These are phyloP conservation scores for Andrena minutula DNA, from an alignment of 2,888 invertebrate species.

Conservation along the genomic window DNA sequence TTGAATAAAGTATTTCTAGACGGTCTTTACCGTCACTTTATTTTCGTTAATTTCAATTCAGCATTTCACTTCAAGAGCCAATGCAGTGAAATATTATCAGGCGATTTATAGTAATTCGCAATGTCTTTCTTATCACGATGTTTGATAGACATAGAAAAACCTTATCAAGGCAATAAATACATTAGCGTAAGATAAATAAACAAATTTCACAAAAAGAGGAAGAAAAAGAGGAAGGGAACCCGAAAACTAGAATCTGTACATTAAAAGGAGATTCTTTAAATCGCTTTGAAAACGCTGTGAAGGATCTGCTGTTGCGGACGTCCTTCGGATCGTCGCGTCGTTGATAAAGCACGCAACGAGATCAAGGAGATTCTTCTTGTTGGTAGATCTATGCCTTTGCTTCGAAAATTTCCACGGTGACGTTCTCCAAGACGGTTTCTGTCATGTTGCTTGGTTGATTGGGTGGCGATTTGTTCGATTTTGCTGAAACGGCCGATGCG, in stretches of 20 bases:
- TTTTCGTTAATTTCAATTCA: neutral
- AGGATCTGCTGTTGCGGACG: neutral
- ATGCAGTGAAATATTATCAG: neutral
- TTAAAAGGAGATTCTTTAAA: slow-evolving; percentile 10
- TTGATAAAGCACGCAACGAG: slow-evolving; percentile 18
- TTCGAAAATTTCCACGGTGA: slow-evolving; percentile 92
- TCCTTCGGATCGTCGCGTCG: neutral
- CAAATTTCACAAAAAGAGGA: neutral
- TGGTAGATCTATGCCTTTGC: slow-evolving; percentile 86
- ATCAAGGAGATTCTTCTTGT: neutral
- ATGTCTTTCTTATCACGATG: neutral
- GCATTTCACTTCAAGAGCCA: neutral
- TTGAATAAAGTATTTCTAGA: neutral
- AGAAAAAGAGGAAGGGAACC: neutral
- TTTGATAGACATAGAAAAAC: neutral
- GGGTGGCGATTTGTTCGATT: slow-evolving; percentile 87
- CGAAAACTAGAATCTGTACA: slow-evolving; percentile 3
- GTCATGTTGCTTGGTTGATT: slow-evolving; percentile 75
- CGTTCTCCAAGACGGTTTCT: slow-evolving; percentile 86
- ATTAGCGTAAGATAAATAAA: neutral
- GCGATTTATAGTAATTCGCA: neutral
- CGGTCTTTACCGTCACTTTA: neutral
- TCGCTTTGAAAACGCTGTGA: slow-evolving; percentile 9
- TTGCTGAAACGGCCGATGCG: slow-evolving; percentile 90
- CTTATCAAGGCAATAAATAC: slow-evolving; percentile 3